Evolutionary conservation across 1,140 invertebrate species (phyloP), one percentile per base, ranked within the genome.

Genomic region (Acromyrmex charruanus): DNA sequence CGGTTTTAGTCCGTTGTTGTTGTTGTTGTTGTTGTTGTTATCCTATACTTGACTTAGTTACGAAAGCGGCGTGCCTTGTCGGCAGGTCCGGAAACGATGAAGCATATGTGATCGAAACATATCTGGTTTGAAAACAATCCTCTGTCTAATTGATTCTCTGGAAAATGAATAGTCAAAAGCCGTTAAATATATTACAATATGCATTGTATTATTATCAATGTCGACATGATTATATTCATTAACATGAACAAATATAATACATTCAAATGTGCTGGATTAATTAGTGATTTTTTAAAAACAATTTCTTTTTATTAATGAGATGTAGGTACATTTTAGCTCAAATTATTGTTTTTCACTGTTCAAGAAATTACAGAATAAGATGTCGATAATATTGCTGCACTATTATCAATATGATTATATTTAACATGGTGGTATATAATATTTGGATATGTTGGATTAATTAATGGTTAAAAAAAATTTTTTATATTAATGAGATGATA

Each of bases 1-100:
- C 25, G 80, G 68, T 49, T 80, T 80, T 39, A 39, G 49, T 35
- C 25, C 12, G 39, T 28, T 61, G 80, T 72, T 82, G 55, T 31
- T 31, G 31, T 31, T 31, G 55, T 49, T 84, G 80, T 72, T 82
- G 55, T 49, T 84, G 66, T 69, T 69, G 66, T 69, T 69, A 51
- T 69, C 66, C 66, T 12, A 28, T 69, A 69, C 66, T 69, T 39
- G 66, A 69, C 39, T 51, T n/a, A 71, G 69, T 39, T 49, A n/a
- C 25, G 53, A 31, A 49, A 58, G 31, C n/a, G 49, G 25, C 66
- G 1, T 18, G 18, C n/a, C 16, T 53, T 39, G 18, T 31, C 68
- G 10, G 16, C 28, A 9, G 31, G 14, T 6, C 10, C 18, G 55
- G 18, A 49, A 74, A 61, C 53, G 39, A 74, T 61, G 68, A n/a